phyloP scores from a whole-genome alignment of 1,140 invertebrate genomes.

The Matsumurasca onukii region DNA sequence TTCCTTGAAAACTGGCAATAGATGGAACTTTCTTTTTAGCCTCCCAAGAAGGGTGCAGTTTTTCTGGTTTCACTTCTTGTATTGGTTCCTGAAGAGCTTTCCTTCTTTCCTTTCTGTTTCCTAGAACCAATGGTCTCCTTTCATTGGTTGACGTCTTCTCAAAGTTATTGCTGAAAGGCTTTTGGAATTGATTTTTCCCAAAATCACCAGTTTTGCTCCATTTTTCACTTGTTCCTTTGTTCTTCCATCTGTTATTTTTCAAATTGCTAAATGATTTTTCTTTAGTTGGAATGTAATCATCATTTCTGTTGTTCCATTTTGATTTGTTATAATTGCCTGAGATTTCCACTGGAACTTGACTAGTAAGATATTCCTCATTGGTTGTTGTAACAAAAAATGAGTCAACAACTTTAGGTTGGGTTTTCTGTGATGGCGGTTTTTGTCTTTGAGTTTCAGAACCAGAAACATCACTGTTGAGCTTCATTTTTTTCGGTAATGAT shows the following conservation, averaged over 20 bases:
- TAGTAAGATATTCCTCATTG: conserved; percentile 57
- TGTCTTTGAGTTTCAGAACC: background rate
- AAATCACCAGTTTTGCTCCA: background rate
- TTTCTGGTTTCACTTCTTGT: conserved; percentile 42
- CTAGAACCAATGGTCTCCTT: background rate
- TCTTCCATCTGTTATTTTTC: background rate
- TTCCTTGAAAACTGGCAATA: conserved; percentile 51
- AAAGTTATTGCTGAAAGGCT: background rate
- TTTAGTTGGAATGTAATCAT: background rate
- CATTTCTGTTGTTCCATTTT: background rate
- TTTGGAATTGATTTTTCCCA: background rate
- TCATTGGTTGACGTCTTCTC: background rate
- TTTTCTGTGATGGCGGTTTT: background rate
- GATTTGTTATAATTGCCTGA: conserved; percentile 13
- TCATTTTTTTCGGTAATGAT: background rate
- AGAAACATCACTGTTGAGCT: background rate
- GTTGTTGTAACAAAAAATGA: conserved; percentile 59
- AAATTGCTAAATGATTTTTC: background rate
- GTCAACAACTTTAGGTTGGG: conserved; percentile 48
- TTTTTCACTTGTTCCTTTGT: background rate
- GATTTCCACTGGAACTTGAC: conserved; percentile 46
- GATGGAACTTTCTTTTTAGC: conserved; percentile 55
- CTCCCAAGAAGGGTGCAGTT: conserved; percentile 61
- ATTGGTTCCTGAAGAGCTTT: conserved; percentile 5
- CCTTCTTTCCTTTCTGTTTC: conserved; percentile 30